These are phyloP conservation scores for Agonopterix heracliana DNA, from an alignment of 2,888 invertebrate genomes.

Conservation along the genomic window DNA sequence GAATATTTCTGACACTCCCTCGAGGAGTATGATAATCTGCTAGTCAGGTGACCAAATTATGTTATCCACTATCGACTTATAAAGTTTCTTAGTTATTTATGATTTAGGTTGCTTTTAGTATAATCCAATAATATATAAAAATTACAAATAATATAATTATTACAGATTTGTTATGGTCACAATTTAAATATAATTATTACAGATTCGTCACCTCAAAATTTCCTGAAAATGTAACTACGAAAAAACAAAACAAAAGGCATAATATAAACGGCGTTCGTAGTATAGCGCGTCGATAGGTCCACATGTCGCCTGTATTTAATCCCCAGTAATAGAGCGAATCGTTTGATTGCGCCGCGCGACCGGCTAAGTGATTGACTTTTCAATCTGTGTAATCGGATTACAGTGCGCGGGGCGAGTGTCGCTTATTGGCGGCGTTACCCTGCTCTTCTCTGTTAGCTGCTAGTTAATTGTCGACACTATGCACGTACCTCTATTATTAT, in stretches of 20 bases:
- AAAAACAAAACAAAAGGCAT: slow-evolving; percentile 28
- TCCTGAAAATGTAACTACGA: no score
- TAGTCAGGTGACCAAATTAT: no score
- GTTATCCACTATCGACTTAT: no score
- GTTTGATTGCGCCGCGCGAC: slow-evolving; percentile 54
- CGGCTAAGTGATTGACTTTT: slow-evolving; percentile 72
- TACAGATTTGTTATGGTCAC: no score
- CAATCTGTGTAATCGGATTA: slow-evolving; percentile 61
- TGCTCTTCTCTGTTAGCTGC: slow-evolving; percentile 23
- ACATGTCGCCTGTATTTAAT: slow-evolving; percentile 46
- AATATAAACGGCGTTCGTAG: background rate
- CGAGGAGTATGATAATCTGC: no score
- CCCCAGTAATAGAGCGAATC: slow-evolving; percentile 47
- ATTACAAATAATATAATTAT: no score
- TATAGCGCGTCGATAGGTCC: slow-evolving; percentile 28
- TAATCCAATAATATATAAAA: no score
- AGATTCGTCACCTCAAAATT: no score
- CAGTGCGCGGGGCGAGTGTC: slow-evolving; percentile 4
- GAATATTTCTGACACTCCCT: no score
- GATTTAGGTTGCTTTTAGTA: no score
- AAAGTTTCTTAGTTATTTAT: no score
- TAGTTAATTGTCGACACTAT: slow-evolving; percentile 25
- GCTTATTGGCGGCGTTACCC: slow-evolving; percentile 16
- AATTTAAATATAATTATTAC: background rate
- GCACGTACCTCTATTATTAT: slow-evolving; percentile 12